Percentiles rank a stretch among this genome's conserved stretches.
phyloP scores from a whole-genome alignment of 1,140 invertebrate genomes.

The Wiebesia pumilae region DNA sequence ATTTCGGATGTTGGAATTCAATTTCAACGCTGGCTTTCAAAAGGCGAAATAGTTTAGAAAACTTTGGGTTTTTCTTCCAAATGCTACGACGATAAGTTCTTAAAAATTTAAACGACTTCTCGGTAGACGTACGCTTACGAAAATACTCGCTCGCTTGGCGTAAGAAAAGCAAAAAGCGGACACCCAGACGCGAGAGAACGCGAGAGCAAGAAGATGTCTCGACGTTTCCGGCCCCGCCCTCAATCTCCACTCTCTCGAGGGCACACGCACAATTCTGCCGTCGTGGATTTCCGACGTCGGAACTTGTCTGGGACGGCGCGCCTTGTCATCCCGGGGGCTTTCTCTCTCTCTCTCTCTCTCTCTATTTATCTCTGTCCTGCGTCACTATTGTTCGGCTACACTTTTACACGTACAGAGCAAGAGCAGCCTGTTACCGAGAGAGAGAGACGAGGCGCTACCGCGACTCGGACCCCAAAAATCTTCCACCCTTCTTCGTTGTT shows the following conservation, averaged over 20 bases:
- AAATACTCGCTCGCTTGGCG: neutral
- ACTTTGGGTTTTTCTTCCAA: neutral
- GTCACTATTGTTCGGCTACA: neutral
- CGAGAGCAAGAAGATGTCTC: constrained; percentile 3
- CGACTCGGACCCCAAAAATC: constrained; percentile 19
- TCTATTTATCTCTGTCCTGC: constrained; percentile 1
- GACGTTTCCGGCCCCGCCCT: neutral
- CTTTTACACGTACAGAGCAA: neutral
- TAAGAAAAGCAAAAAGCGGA: neutral
- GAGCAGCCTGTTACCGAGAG: neutral
- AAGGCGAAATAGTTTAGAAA: constrained; percentile 9
- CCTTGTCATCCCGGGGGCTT: neutral
- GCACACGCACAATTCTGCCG: constrained; percentile 17
- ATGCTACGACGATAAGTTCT: neutral
- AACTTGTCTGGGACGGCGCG: constrained; percentile 17
- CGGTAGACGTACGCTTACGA: neutral
- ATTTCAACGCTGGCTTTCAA: neutral
- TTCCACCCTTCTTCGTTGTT: constrained; percentile 37
- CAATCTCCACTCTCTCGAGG: neutral
- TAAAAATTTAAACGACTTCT: constrained; percentile 23
- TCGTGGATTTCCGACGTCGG: constrained; percentile 36
- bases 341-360: neutral
- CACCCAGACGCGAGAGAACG: neutral
- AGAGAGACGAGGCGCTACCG: neutral
- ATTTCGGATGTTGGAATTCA: neutral